A percentile compares a stretch with the other conserved stretches of the same genome.
phyloP scores from a whole-genome alignment of 2,888 invertebrate genomes.

The Phyto melanocephala region DNA sequence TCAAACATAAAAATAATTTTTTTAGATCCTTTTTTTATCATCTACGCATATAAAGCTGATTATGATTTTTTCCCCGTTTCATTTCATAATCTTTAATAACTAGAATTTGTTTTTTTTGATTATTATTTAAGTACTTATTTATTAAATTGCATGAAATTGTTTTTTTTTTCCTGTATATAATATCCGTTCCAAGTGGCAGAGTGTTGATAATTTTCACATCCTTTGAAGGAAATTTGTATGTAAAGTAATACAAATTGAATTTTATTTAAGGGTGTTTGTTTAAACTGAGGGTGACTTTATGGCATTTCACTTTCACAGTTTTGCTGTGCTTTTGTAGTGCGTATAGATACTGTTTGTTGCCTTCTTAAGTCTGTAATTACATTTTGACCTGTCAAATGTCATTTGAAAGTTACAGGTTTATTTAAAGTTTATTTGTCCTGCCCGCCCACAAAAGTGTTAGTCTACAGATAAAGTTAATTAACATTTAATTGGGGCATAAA shows the following conservation, averaged over 20 bases:
- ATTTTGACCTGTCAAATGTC: constrained; percentile 66
- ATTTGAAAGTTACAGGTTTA: constrained; percentile 63
- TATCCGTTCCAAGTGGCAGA: neutral
- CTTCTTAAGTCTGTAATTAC: constrained; percentile 53
- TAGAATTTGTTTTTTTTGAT: constrained; percentile 25
- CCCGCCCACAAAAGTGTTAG: constrained; percentile 65
- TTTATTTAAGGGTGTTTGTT: constrained; percentile 41
- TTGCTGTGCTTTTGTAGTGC: neutral
- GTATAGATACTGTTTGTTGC: constrained; percentile 13
- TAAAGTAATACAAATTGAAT: constrained; percentile 20
- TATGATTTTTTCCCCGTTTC: constrained; percentile 20
- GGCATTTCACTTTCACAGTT: constrained; percentile 43
- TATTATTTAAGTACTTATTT: neutral
- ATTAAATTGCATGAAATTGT: constrained; percentile 25
- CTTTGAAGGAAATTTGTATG: neutral
- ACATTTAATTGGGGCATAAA: constrained; percentile 61
- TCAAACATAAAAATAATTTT: constrained; percentile 36
- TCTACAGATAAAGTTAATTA: constrained; percentile 66
- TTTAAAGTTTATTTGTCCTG: constrained; percentile 41
- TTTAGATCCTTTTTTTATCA: neutral
- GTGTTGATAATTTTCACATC: constrained; percentile 52
- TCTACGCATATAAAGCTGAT: neutral
- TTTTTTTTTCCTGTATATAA: neutral
- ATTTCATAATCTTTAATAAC: constrained; percentile 44
- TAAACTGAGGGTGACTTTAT: constrained; percentile 15